Conservation (phyloP, 2,797 vertebrate genomes). For the Fistularia tabacaria region DNA sequence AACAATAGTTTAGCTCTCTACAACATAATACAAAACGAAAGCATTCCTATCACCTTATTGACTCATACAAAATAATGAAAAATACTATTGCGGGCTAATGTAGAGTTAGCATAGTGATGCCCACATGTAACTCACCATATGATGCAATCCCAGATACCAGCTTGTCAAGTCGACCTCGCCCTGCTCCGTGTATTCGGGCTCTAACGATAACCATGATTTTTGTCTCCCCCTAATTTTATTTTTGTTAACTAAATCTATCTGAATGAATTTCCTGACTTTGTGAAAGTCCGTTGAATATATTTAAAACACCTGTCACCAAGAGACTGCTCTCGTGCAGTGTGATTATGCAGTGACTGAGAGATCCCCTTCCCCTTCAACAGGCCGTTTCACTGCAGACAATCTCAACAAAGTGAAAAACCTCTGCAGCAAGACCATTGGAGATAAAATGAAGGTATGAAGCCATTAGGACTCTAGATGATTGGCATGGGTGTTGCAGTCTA, state of each 20-base stretch:
- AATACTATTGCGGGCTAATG: not conserved
- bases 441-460: conserved; percentile 93
- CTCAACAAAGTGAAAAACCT: conserved; percentile 96
- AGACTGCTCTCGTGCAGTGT: not conserved
- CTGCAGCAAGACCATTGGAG: conserved; percentile 95
- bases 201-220: not conserved
- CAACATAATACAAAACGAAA: accelerated
- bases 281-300: too few relatives aligned
- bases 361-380: conserved; percentile 55
- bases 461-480: not conserved
- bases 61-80: too few relatives aligned
- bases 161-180: conserved; percentile 49
- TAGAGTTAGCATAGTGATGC: conserved; percentile 32
- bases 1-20: accelerated
- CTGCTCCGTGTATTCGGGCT: conserved; percentile 11
- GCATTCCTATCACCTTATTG: accelerated
- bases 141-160: conserved; percentile 80
- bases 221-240: not conserved
- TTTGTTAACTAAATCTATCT: too few relatives aligned
- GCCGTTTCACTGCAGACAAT: conserved; percentile 92
- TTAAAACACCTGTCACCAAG: conserved; percentile 4
- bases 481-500: not conserved
- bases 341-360: too few relatives aligned
- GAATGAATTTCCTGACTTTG: too few relatives aligned
- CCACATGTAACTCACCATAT: conserved; percentile 60